phyloP scores from a whole-genome alignment of 2,888 invertebrate species.

The Oxytorus armatus region DNA sequence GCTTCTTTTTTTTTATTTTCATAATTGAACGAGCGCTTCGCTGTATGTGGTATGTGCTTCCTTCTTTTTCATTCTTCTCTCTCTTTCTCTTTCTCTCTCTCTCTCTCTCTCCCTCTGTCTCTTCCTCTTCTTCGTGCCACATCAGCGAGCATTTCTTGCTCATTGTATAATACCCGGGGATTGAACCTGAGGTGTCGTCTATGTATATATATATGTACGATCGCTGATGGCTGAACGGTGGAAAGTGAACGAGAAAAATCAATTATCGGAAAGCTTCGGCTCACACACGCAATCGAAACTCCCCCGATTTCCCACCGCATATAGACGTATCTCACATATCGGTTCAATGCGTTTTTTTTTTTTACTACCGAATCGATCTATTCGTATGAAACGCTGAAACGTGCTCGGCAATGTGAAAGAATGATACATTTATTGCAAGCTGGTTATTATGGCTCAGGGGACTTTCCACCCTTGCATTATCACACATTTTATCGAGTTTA shows the following conservation, averaged over 20 bases:
- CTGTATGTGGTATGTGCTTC: neutral
- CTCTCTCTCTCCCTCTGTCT: neutral
- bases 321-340: constrained; percentile 8
- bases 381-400: constrained; percentile 14
- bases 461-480: no score
- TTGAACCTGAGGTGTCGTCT: constrained; percentile 6
- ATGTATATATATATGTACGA: neutral
- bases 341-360: no score
- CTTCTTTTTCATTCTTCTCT: constrained; percentile 7
- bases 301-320: constrained; percentile 19
- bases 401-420: neutral
- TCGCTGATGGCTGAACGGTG: constrained; percentile 34
- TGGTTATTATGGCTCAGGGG: no score
- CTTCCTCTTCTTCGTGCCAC: constrained; percentile 32
- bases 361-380: constrained; percentile 11
- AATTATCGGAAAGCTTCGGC: constrained; percentile 66
- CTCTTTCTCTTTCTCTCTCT: constrained; percentile 2
- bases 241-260: constrained; percentile 73
- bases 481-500: no score
- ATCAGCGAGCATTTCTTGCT: constrained; percentile 42
- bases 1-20: constrained; percentile 1
- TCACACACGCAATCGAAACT: constrained; percentile 4
- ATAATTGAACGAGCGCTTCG: constrained; percentile 29
- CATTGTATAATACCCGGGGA: constrained; percentile 48
- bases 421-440: neutral